Evolutionary conservation across 1,140 invertebrate species (phyloP), one percentile per base, ranked within the genome.

Genomic region (Drosophila trapezifrons): DNA sequence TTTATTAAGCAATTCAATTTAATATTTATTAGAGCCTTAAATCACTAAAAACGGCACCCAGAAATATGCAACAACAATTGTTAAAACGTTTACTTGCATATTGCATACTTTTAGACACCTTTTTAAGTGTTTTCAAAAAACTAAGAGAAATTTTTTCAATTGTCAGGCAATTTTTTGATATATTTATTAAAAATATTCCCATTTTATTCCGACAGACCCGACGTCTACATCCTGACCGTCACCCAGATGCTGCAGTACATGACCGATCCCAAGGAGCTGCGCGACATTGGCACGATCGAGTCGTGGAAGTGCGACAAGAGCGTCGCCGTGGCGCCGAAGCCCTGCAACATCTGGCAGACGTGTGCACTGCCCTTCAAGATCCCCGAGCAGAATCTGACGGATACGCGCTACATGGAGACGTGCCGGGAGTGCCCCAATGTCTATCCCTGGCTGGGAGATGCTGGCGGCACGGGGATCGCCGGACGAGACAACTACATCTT

Each of bases 241-340:
- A 98, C 97, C 1, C 97, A 98, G 93, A 95, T 96, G 22, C 92
- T 98, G 20, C 95, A 96, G 15, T 98, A 97, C 96, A 96, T 98
- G 92, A 97, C 96, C 3, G 96, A 98, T 80, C 97, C 97, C 1
- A 95, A 95, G 85, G 92, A 96, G 15, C 90, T 94, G 3, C 96
- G 95, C 76, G 92, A 95, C 13, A 89, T 98, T 2, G 94, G 92
- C 76, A 56, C 67, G 32, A 97, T 95, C 79, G 96, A 97, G 71
- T 93, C 96, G 4, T 97, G 96, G 96, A 94, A 95, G 38, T 98
- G 96, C 90, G 96, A 96, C 60, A 96, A 95, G 81, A 95, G 94
- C 69, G 94, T 95, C 65, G 92, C 95, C 29, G 94, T 95, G 20
- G 94, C 95, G 27, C 93, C 94, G 22, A 91, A 91, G 56, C 94